Percentiles rank a stretch among this genome's conserved stretches.
These are phyloP conservation scores for Malurus splendens DNA, from an alignment of 2,797 vertebrate species.

Conservation along the genomic window DNA sequence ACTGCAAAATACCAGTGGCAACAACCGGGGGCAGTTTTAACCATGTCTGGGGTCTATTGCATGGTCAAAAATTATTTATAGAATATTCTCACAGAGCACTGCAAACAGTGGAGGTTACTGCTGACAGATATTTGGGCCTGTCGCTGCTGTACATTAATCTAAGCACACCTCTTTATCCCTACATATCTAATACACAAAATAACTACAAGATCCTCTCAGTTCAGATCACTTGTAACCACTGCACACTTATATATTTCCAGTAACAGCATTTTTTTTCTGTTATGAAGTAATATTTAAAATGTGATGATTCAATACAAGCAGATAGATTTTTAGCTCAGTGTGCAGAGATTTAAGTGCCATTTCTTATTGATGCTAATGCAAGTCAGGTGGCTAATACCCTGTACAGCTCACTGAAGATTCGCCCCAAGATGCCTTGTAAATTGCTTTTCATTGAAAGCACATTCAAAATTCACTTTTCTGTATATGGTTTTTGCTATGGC, in stretches of 20 bases:
- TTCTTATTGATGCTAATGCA: slow-evolving; percentile 16
- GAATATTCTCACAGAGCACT: not conserved
- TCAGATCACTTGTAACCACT: not conserved
- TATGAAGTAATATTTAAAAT: not conserved
- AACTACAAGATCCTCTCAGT: not conserved
- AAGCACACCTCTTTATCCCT: slow-evolving; percentile 17
- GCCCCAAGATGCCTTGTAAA: slow-evolving; percentile 10
- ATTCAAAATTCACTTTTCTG: slow-evolving; percentile 34
- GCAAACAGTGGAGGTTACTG: not conserved
- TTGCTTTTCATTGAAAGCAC: slow-evolving; percentile 26
- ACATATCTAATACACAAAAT: not conserved
- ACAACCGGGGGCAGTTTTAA: not conserved
- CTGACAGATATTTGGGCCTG: slow-evolving; percentile 8
- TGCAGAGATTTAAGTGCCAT: not conserved
- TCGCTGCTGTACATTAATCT: not conserved
- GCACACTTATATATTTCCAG: not conserved
- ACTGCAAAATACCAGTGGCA: slow-evolving; percentile 23
- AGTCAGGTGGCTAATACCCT: slow-evolving; percentile 30
- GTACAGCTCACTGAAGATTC: slow-evolving; percentile 15
- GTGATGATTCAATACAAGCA: not conserved
- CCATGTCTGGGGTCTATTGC: not conserved
- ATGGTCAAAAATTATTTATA: not conserved
- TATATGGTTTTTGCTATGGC: slow-evolving; percentile 1
- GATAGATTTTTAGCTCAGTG: not conserved
- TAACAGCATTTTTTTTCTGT: not conserved